Percentiles rank a stretch among this genome's conserved stretches.
phyloP scores from a whole-genome alignment of 2,113 vertebrate species.

The Mirza zaza region DNA sequence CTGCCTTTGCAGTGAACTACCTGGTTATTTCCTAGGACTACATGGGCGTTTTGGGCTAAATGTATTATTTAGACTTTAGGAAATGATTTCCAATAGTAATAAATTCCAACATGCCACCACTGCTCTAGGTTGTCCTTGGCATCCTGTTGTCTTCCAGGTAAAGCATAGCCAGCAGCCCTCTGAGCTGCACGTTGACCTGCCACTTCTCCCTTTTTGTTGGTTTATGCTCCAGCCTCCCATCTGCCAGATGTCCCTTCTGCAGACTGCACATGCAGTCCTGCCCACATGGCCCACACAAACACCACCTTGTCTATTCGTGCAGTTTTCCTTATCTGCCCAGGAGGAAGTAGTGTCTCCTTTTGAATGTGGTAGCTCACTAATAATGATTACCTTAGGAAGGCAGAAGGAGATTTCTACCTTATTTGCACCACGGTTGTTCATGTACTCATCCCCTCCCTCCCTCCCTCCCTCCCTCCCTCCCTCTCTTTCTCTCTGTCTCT shows the following conservation, averaged over 20 bases:
- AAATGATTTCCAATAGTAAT: background rate
- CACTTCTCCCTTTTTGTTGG: background rate
- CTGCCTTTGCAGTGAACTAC: background rate
- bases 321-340: background rate
- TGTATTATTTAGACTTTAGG: background rate
- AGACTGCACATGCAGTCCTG: background rate
- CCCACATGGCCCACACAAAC: background rate
- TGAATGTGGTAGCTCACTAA: background rate
- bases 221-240: background rate
- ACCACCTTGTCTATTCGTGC: accelerated
- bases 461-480: too few species aligned
- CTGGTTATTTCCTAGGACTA: background rate
- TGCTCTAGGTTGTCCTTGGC: background rate
- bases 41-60: background rate
- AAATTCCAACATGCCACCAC: background rate
- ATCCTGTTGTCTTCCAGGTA: background rate
- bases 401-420: background rate
- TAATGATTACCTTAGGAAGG: background rate
- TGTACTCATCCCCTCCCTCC: background rate
- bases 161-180: background rate
- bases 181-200: background rate
- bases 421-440: background rate
- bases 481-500: too few species aligned
- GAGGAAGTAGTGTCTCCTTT: background rate
- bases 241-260: background rate